phyloP scores from a whole-genome alignment of 2,113 vertebrate genomes.

The Cichladusa arquata region DNA sequence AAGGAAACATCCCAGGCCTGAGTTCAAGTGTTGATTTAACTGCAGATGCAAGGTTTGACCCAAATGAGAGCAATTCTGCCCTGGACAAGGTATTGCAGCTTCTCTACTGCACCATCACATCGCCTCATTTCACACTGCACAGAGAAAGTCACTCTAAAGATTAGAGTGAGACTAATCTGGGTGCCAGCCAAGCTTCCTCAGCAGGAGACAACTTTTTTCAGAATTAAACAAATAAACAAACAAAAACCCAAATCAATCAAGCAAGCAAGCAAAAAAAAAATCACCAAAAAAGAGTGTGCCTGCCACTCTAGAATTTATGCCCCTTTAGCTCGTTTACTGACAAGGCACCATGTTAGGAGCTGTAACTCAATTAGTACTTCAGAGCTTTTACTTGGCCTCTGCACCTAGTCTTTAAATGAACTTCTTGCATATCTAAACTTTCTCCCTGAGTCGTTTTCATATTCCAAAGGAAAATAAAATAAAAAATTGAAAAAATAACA shows the following conservation, averaged over 20 bases:
- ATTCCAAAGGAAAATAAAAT: background rate
- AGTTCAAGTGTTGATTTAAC: background rate
- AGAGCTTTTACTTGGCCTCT: background rate
- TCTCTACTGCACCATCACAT: background rate
- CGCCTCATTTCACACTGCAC: background rate
- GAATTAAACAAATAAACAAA: background rate
- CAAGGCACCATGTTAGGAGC: background rate
- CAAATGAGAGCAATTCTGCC: background rate
- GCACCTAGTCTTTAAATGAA: background rate
- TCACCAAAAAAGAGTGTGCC: background rate
- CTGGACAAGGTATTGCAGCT: background rate
- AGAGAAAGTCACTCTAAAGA: background rate
- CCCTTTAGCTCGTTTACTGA: background rate
- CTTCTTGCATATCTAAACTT: background rate
- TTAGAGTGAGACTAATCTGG: background rate
- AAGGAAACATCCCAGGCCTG: background rate
- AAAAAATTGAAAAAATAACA: background rate
- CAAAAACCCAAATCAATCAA: background rate
- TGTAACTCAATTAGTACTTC: background rate
- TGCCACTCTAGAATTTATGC: background rate
- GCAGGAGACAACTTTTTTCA: background rate
- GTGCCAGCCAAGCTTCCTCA: background rate
- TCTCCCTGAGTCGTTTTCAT: background rate
- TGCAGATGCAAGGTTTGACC: background rate
- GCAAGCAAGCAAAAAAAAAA: fast-evolving